Evolutionary conservation across 2,888 invertebrate species (phyloP), one percentile per base, ranked within the genome.

Genomic region (Poecilobothrus nobilitatus): DNA sequence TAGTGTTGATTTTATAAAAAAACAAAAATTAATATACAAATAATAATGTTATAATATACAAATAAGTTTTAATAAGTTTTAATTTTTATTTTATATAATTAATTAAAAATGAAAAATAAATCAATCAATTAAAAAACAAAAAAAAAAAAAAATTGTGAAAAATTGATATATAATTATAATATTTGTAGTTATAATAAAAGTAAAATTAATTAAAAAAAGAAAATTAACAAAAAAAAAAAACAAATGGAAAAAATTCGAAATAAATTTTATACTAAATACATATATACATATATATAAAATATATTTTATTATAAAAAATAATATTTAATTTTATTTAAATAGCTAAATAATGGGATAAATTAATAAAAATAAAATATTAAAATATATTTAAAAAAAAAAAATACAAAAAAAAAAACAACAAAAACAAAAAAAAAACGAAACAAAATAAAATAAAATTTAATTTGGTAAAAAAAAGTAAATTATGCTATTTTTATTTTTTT

Each of bases 281-380:
- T 53, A 53, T 53, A 53, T 53, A 53, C 2, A 15, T 12, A 12
- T 18, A 53, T 53, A 53, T 18, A 10, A 10, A 37, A 37, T 37
- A 37, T 4, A 41, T 53, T 18, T 53, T 18, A 15, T 18, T 53
- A 53, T 53, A 18, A 53, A 12, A 53, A 12, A 53, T 12, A 53
- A 53, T 18, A 18, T 18, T 53, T 53, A 53, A 53, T 15, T 53
- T 53, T 18, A 53, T 18, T 53, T 53, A 53, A n/a, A n/a, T 53
- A 53, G 53, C 53, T 12, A 53, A 53, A 53, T 53, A 53, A 53
- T 53, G 53, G 53, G 53, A 53, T 12, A 53, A 53, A 53, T 53
- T 53, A 53, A 53, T 53, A 18, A 53, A 53, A 53, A n/a, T 18
- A 53, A 53, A 53, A 4, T 6, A 53, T 6, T 15, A 15, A 53